These are phyloP conservation scores for Serranus cabrilla DNA, from an alignment of 2,797 vertebrate genomes.

Conservation along the genomic window DNA sequence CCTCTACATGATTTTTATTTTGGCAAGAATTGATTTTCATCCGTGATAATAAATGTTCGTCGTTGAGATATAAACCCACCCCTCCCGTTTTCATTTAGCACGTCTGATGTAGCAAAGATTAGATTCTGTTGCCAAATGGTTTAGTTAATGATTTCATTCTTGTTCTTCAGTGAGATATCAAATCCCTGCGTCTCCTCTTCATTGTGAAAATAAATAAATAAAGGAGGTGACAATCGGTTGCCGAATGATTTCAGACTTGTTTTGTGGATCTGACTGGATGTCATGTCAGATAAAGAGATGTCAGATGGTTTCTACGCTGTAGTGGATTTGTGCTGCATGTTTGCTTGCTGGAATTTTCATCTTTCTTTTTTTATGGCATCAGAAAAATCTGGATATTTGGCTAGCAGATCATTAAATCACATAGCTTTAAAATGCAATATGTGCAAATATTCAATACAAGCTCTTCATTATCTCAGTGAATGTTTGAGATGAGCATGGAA, in stretches of 20 bases:
- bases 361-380: not conserved
- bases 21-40: constrained; percentile 71
- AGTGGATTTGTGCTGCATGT: constrained; percentile 1
- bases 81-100: constrained; percentile 73
- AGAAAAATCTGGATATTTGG: constrained; percentile 2
- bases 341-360: not conserved
- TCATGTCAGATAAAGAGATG: constrained; percentile 44
- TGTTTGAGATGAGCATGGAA: not conserved
- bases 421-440: not conserved
- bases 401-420: not conserved
- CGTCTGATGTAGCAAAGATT: constrained; percentile 76
- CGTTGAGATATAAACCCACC: constrained; percentile 65
- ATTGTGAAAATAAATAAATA: constrained; percentile 36
- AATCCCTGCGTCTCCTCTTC: constrained; percentile 53
- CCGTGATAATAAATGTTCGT: constrained; percentile 75
- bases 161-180: constrained; percentile 72
- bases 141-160: constrained; percentile 78
- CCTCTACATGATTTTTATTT: constrained; percentile 63
- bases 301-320: constrained; percentile 18
- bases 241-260: constrained; percentile 55
- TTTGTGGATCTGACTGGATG: constrained; percentile 53
- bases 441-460: not conserved
- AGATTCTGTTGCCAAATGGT: constrained; percentile 75
- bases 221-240: constrained; percentile 62
- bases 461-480: not conserved